Evolutionary conservation across 2,888 invertebrate genomes (phyloP).

Genomic region (Caenorhabditis doughertyi): DNA sequence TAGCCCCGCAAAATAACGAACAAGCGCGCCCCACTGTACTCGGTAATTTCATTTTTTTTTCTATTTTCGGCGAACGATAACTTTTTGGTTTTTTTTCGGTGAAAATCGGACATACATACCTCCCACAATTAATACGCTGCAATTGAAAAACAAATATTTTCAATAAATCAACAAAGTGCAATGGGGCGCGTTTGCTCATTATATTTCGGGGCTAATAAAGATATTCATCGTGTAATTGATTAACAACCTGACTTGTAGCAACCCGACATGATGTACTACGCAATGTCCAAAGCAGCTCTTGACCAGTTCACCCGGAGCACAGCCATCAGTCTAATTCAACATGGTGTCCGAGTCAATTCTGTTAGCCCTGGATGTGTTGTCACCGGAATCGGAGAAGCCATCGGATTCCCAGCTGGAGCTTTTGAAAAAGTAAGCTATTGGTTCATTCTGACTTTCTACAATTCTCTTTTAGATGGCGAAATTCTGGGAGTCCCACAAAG

Average conservation of each 20-base stretch:
- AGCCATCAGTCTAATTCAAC: slow-evolving; percentile 37
- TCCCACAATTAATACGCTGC: too few relatives aligned
- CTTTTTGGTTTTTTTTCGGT: background rate
- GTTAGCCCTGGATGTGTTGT: slow-evolving; percentile 36
- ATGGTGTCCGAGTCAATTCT: slow-evolving; percentile 49
- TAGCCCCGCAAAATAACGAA: too few relatives aligned
- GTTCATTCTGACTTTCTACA: background rate
- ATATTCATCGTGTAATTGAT: background rate
- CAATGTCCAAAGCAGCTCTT: slow-evolving; percentile 34
- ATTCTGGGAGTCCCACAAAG: slow-evolving; percentile 1
- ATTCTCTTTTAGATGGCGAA: background rate
- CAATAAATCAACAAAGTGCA: too few relatives aligned
- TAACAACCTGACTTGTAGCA: background rate
- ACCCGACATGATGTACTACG: slow-evolving; percentile 27
- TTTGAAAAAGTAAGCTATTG: background rate
- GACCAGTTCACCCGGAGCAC: slow-evolving; percentile 37
- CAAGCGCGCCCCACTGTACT: too few relatives aligned
- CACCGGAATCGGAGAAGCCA: slow-evolving; percentile 30
- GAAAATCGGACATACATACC: too few relatives aligned
- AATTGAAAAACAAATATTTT: background rate
- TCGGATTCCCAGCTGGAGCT: slow-evolving; percentile 14
- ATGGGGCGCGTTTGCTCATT: too few relatives aligned
- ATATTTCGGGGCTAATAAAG: too few relatives aligned
- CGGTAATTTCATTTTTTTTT: too few relatives aligned
- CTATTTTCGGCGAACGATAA: too few relatives aligned